These are phyloP conservation scores for Idaea biselata DNA, from an alignment of 2,888 invertebrate genomes.

Conservation along the genomic window DNA sequence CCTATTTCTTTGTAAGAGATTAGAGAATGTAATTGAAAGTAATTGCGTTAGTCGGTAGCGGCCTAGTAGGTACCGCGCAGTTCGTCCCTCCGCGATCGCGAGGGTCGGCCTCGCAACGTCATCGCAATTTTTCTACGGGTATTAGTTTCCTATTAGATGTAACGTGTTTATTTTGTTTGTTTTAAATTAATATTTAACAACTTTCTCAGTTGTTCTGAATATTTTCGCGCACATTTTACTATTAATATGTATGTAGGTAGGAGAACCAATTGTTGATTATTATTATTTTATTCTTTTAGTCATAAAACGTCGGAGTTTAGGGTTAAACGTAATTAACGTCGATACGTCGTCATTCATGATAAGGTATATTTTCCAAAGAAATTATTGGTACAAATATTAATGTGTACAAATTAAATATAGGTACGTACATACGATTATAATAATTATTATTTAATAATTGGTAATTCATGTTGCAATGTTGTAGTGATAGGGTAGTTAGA, in stretches of 20 bases:
- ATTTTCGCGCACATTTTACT: slow-evolving; percentile 66
- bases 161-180: slow-evolving; percentile 70
- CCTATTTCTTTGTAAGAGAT: background rate
- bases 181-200: slow-evolving; percentile 51
- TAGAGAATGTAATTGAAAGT: background rate
- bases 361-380: slow-evolving; percentile 73
- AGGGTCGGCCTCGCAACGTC: slow-evolving; percentile 38
- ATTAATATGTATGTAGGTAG: slow-evolving; percentile 52
- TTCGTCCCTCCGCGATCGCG: slow-evolving; percentile 19
- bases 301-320: slow-evolving; percentile 58
- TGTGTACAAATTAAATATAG: slow-evolving; percentile 73
- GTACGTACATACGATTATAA: slow-evolving; percentile 55
- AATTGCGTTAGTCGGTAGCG: background rate
- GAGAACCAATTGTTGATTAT: slow-evolving; percentile 75
- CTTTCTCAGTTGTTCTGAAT: slow-evolving; percentile 50
- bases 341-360: slow-evolving; percentile 45
- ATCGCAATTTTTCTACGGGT: slow-evolving; percentile 80
- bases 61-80: background rate
- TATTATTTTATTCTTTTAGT: slow-evolving; percentile 70
- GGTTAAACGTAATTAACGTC: slow-evolving; percentile 52
- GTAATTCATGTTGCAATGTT: slow-evolving; percentile 76
- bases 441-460: too few relatives aligned
- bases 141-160: slow-evolving; percentile 80
- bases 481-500: slow-evolving; percentile 65
- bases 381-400: slow-evolving; percentile 77